Conservation (phyloP, 1,140 invertebrate genomes). For the Bombus superbus region DNA sequence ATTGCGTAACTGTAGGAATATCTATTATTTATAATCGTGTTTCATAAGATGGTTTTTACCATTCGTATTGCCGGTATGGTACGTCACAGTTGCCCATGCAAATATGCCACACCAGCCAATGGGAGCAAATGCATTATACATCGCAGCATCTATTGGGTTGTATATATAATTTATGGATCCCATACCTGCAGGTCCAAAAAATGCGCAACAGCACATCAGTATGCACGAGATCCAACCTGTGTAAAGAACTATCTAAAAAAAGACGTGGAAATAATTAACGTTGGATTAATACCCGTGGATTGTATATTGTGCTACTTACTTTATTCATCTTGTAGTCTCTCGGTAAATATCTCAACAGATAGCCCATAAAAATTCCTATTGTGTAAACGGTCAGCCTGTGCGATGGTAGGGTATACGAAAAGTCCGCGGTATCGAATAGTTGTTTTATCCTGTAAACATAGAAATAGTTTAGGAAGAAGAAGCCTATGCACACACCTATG, state of each 20-base stretch:
- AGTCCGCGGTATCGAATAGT: constrained; percentile 86
- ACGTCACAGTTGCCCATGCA: constrained; percentile 86
- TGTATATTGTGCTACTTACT: constrained; percentile 62
- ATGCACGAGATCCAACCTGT: constrained; percentile 84
- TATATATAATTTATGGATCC: constrained; percentile 87
- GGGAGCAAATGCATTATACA: constrained; percentile 88
- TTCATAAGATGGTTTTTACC: constrained; percentile 73
- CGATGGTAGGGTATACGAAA: constrained; percentile 87
- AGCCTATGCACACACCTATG: too few relatives aligned
- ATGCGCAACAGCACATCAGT: constrained; percentile 82
- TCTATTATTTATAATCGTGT: background rate
- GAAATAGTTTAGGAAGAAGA: background rate
- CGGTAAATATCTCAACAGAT: constrained; percentile 83
- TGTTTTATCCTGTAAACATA: constrained; percentile 84
- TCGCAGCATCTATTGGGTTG: constrained; percentile 86
- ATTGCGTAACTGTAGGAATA: background rate
- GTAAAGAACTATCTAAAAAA: constrained; percentile 82
- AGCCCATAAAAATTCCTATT: constrained; percentile 86
- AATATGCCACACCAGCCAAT: constrained; percentile 88
- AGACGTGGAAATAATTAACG: background rate
- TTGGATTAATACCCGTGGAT: background rate
- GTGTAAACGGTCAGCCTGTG: constrained; percentile 88
- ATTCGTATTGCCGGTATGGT: constrained; percentile 84
- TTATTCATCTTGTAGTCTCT: constrained; percentile 79
- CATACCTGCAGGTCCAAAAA: constrained; percentile 87